phyloP scores from a whole-genome alignment of 2,113 vertebrate species.

The Myrmecophaga tridactyla region DNA sequence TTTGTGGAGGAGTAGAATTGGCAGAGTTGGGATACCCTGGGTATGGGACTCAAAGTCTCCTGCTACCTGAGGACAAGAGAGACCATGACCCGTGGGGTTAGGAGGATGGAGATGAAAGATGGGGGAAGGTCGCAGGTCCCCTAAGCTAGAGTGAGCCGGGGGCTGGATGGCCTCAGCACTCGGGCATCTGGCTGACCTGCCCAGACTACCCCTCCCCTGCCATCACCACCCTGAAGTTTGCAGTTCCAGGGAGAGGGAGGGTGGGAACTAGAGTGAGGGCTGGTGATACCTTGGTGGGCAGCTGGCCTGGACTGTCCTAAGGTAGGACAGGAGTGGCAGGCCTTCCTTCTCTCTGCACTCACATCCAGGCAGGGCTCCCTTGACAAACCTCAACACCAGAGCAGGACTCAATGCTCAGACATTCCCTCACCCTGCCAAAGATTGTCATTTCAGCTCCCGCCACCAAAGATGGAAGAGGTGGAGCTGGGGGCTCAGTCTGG shows the following conservation, averaged over 20 bases:
- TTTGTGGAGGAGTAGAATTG: not conserved
- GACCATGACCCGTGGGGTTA: not conserved
- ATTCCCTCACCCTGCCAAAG: not conserved
- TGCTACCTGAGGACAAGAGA: not conserved
- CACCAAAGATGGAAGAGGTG: slow-evolving; percentile 15
- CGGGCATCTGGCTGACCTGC: not conserved
- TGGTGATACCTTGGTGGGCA: not conserved
- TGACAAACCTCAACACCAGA: not conserved
- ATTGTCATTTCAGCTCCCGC: not conserved
- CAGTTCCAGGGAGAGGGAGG: not conserved
- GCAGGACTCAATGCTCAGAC: not conserved
- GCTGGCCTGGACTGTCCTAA: not conserved
- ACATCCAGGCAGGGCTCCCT: not conserved
- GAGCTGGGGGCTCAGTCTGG: not conserved
- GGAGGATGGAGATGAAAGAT: not conserved
- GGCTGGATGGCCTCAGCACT: not conserved
- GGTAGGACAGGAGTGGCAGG: not conserved
- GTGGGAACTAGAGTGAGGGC: not conserved
- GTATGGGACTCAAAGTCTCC: not conserved
- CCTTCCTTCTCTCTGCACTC: not conserved
- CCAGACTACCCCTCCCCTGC: rapidly evolving
- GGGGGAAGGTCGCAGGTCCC: not conserved
- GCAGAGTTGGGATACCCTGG: not conserved
- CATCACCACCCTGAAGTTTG: not conserved
- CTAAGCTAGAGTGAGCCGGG: not conserved